Evolutionary conservation across 2,888 invertebrate species (phyloP).

Genomic region (Cacoxenus indagator): DNA sequence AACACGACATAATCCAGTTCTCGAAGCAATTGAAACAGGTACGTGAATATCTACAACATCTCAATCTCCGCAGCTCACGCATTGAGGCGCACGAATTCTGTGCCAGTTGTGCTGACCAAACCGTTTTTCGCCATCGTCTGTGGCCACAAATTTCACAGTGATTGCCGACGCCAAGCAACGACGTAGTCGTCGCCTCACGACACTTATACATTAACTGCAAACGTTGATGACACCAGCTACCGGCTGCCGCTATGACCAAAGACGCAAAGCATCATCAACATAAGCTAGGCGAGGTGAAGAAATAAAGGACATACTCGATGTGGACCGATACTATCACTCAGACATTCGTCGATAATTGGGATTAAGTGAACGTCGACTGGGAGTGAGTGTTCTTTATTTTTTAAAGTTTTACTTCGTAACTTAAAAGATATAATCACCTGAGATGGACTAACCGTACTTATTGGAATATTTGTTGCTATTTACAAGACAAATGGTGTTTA

Average conservation of each 20-base stretch:
- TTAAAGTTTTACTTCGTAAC: too few species aligned
- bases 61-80: constrained; percentile 84
- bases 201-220: constrained; percentile 66
- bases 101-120: constrained; percentile 83
- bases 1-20: constrained; percentile 96
- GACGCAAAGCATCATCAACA: constrained; percentile 45
- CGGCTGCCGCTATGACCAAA: constrained; percentile 44
- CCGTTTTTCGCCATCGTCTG: constrained; percentile 97
- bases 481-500: too few species aligned
- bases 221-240: constrained; percentile 57
- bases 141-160: constrained; percentile 93
- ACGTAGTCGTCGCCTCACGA: constrained; percentile 59
- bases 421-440: too few species aligned
- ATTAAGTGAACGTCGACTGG: constrained; percentile 87
- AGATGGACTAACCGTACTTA: too few species aligned
- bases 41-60: constrained; percentile 86
- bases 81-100: constrained; percentile 87
- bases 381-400: too few species aligned
- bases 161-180: constrained; percentile 74
- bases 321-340: constrained; percentile 90
- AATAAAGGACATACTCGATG: constrained; percentile 90
- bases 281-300: constrained; percentile 77
- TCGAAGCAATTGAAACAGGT: constrained; percentile 91
- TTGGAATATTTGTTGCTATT: too few species aligned
- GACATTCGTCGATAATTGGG: constrained; percentile 87